Base-by-base conservation (phyloP, 1,140 invertebrate genomes). In the Amphibalanus amphitrite region DNA sequence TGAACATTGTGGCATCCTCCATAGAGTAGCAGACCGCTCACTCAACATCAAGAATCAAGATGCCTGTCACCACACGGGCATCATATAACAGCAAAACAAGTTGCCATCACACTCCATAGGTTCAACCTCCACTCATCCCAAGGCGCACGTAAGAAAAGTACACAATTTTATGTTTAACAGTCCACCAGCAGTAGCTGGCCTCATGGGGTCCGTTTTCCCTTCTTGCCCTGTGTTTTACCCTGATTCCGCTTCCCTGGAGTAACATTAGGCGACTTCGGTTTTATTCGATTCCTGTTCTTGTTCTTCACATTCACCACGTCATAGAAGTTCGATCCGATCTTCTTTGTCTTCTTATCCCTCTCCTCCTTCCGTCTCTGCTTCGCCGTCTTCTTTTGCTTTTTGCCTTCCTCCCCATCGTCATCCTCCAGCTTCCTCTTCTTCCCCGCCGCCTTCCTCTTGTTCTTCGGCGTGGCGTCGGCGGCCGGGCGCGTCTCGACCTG, bases 291-390 rank as follows among this genome's bases (percentile, higher is more conserved):
- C 33, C 33, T 38, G 47, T 59, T 92, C 73, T 86, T 85, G 78
- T 94, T 97, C 79, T 97, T 97, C 30, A 97, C 93, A 85, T 97
- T 95, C 3, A 89, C 85, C 30, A 90, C 86, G 83, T 93, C 88
- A 80, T 97, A 97, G 79, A 96, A 97, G 81, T 95, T 91, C 77
- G 88, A 91, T 73, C 93, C 94, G 74, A 92, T 88, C 77, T 94
- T 95, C 79, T 91, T 94, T 80, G 71, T 82, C 81, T 76, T 86
- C 84, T 78, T 85, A 83, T 78, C 83, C 82, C 71, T 84, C 67
- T 68, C 70, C 28, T 65, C 70, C 33, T 69, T 68, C 59, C 72
- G 68, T 69, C 47, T 74, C 59, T 74, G 67, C 29, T 72, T 70
- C 3, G 67, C 72, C 13, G 70, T 71, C 3, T 38, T 72, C 29